Evolutionary conservation across 1,140 invertebrate genomes (phyloP).

Genomic region (Spodoptera frugiperda): DNA sequence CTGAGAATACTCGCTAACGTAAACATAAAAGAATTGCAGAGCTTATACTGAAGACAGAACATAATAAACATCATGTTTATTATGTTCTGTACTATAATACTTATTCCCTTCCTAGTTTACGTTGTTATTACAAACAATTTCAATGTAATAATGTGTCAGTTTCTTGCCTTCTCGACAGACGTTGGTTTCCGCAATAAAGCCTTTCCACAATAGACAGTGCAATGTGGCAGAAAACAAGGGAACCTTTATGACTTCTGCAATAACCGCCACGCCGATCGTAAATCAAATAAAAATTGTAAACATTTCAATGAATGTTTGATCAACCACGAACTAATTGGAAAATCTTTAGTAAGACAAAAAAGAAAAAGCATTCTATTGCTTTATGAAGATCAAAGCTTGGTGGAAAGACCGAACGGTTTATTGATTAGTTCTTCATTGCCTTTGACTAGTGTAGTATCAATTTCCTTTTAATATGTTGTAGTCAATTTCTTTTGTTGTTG

Average conservation of each 20-base stretch:
- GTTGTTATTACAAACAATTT: background rate
- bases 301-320: background rate
- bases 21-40: too few species aligned
- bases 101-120: too few species aligned
- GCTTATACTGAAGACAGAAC: too few species aligned
- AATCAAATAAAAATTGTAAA: background rate
- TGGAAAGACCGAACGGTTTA: background rate
- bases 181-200: slow-evolving; percentile 18
- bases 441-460: background rate
- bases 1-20: too few species aligned
- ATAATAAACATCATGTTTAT: too few species aligned
- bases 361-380: background rate
- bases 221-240: background rate
- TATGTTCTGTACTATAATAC: too few species aligned
- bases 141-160: background rate
- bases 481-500: background rate
- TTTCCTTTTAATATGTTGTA: slow-evolving; percentile 7
- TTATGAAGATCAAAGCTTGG: background rate
- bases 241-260: slow-evolving; percentile 24
- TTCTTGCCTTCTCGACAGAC: background rate
- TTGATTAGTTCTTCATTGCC: background rate
- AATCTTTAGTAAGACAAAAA: background rate
- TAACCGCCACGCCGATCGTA: background rate
- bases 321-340: background rate
- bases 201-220: background rate